These are phyloP conservation scores for Agrochola macilenta DNA, from an alignment of 2,888 invertebrate species.

Conservation along the genomic window DNA sequence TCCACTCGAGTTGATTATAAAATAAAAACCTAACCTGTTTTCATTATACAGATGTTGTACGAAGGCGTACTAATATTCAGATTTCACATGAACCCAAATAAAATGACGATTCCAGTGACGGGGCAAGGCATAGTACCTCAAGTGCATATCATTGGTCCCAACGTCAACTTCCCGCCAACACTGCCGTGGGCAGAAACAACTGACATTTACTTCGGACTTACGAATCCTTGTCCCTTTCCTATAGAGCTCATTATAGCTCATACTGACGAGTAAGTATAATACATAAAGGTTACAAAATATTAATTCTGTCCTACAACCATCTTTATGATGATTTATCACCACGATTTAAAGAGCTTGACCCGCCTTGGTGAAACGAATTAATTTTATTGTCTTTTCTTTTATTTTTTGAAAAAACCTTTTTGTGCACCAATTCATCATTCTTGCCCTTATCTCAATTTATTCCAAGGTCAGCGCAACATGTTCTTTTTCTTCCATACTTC, in stretches of 20 bases:
- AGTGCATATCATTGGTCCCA: conserved; percentile 87
- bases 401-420: neutral
- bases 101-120: conserved; percentile 83
- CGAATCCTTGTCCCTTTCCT: conserved; percentile 92
- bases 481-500: too few relatives aligned
- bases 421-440: neutral
- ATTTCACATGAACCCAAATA: conserved; percentile 89
- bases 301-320: neutral
- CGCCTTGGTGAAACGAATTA: neutral
- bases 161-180: conserved; percentile 91
- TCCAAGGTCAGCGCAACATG: too few relatives aligned
- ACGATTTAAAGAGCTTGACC: neutral
- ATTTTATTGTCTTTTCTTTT: neutral
- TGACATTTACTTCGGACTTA: conserved; percentile 91
- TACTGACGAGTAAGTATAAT: conserved; percentile 90
- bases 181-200: conserved; percentile 91
- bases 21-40: neutral
- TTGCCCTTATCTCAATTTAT: too few relatives aligned
- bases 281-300: too few relatives aligned
- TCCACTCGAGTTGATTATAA: neutral
- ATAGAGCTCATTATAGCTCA: conserved; percentile 93
- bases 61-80: conserved; percentile 84
- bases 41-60: conserved; percentile 80
- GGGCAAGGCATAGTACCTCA: conserved; percentile 90
- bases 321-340: neutral